Base-by-base conservation (phyloP, 2,888 invertebrate genomes). In the Falcaria lacertinaria region DNA sequence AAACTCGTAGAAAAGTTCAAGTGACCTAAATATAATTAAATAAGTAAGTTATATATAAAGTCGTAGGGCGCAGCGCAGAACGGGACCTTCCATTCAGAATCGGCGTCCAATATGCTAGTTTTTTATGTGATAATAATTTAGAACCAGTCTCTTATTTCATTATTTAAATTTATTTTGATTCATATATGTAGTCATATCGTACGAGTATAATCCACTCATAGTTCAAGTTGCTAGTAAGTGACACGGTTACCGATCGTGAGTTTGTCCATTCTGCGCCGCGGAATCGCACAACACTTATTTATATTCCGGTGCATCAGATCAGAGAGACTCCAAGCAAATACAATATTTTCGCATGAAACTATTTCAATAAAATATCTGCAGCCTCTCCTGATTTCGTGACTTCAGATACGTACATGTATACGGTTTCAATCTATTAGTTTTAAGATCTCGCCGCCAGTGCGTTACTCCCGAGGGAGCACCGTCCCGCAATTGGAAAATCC, bases 401-500 rank as follows among this genome's bases (percentile, higher is more conserved):
- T 47, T 42, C 37, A 38, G 43, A 22, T 22, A 22, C 7, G 13
- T 32, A n/a, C n/a, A n/a, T n/a, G n/a, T 22, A 22, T 22, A 22
- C 22, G 7, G 22, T 22, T 22, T 22, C 22, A 60, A 61, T 59
- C 57, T 62, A 62, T 64, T 61, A 52, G 54, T 52, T 48, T 47
- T 45, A 55, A 57, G 58, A 58, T 57, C 50, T 51, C n/a, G n/a
- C 44, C 25, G 43, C 11, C 47, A 35, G 52, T 45, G 50, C 47
- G 49, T 35, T 36, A 33, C 44, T 38, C 58, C 59, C 59, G 25
- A 34, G 59, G 57, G 60, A 57, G 43, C 43, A 47, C 50, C 56
- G 47, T 45, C 45, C 51, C 48, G 52, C 64, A 68, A 69, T 66
- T 63, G 64, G 56, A 60, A 60, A 56, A 60, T 56, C 52, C 60